Percentiles rank a stretch among this genome's conserved stretches.
phyloP scores from a whole-genome alignment of 2,888 invertebrate genomes.

The Ischnura elegans region DNA sequence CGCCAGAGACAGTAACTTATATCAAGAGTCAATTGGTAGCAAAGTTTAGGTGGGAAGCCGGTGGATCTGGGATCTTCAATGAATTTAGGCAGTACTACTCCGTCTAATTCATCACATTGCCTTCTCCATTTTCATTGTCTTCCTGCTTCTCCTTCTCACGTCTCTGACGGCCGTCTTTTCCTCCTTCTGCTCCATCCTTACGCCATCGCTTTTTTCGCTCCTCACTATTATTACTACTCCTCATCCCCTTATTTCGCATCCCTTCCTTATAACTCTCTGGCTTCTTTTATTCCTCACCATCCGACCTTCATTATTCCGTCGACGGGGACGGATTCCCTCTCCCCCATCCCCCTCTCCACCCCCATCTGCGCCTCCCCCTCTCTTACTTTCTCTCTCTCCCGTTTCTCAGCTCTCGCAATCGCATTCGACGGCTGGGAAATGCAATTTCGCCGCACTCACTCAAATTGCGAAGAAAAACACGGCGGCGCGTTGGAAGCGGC shows the following conservation, averaged over 20 bases:
- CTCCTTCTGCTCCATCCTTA: too few relatives aligned
- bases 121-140: neutral
- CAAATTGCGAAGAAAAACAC: conserved; percentile 43
- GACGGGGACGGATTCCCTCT: neutral
- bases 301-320: conserved; percentile 30
- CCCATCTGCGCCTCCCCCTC: neutral
- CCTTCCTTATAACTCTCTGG: neutral
- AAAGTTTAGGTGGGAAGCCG: too few relatives aligned
- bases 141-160: neutral
- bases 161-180: too few relatives aligned
- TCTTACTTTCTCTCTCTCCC: too few relatives aligned
- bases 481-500: neutral
- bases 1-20: too few relatives aligned
- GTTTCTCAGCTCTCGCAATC: too few relatives aligned
- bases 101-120: neutral
- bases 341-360: neutral
- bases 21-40: too few relatives aligned
- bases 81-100: neutral
- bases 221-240: neutral
- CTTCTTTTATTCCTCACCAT: conserved; percentile 6
- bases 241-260: neutral
- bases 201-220: neutral
- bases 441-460: conserved; percentile 42
- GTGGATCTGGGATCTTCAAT: too few relatives aligned
- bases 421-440: conserved; percentile 29